These are phyloP conservation scores for Lasioglossum albipes DNA, from an alignment of 1,140 invertebrate genomes.

Conservation along the genomic window DNA sequence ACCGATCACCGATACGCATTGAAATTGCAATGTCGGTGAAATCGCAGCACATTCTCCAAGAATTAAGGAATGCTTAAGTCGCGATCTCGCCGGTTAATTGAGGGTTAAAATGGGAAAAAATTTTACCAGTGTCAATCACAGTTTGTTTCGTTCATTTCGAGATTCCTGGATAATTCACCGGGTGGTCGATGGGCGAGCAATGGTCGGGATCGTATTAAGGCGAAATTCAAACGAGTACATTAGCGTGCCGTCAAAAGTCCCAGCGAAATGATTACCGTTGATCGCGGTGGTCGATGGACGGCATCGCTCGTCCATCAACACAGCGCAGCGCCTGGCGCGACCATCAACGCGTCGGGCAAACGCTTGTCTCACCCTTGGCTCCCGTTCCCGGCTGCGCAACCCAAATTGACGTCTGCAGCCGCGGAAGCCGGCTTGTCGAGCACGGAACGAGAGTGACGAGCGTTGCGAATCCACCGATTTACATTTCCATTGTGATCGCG, in stretches of 20 bases:
- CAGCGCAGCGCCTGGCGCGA: background rate
- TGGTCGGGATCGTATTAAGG: background rate
- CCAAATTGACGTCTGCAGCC: background rate
- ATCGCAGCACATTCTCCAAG: no score
- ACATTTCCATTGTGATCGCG: slow-evolving; percentile 1
- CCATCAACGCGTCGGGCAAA: background rate
- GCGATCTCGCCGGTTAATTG: no score
- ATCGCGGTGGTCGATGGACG: background rate
- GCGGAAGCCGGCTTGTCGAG: background rate
- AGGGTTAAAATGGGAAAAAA: background rate
- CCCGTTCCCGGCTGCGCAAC: background rate
- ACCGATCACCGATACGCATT: no score
- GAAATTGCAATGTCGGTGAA: no score
- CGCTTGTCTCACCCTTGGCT: background rate
- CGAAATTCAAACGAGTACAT: background rate
- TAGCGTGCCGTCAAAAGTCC: background rate
- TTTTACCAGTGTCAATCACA: background rate
- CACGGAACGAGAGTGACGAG: background rate
- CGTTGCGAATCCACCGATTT: background rate
- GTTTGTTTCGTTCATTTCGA: background rate
- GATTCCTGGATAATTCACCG: background rate
- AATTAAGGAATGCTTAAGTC: no score
- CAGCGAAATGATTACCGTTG: slow-evolving; percentile 3
- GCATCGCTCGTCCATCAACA: background rate
- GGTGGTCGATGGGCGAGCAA: background rate